These are phyloP conservation scores for Oligia strigilis DNA, from an alignment of 2,888 invertebrate species.

Conservation along the genomic window DNA sequence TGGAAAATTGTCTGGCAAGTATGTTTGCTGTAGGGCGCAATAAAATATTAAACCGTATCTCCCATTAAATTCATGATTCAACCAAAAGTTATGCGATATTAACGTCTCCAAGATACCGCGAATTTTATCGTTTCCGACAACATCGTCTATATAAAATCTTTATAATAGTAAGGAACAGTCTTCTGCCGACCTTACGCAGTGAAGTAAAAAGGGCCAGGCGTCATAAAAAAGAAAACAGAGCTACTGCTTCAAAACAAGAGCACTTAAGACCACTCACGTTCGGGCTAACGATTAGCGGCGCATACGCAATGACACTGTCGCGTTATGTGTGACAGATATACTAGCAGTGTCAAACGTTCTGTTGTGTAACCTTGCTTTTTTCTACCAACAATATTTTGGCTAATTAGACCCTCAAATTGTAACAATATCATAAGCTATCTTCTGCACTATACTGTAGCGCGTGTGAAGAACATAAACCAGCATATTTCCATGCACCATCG, in stretches of 20 bases:
- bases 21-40: constrained; percentile 5
- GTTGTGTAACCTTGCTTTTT: constrained; percentile 34
- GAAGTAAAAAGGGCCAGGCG: not conserved
- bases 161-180: not conserved
- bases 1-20: constrained; percentile 44
- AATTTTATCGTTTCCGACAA: constrained; percentile 10
- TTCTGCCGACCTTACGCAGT: not conserved
- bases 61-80: constrained; percentile 6
- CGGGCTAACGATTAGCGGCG: constrained; percentile 23
- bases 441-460: not conserved
- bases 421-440: not conserved
- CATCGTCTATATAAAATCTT: not conserved
- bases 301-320: constrained; percentile 29
- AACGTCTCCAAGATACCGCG: not conserved
- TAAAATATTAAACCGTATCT: constrained; percentile 4
- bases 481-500: not conserved
- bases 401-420: not conserved
- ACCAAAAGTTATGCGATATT: not conserved
- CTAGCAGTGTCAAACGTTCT: constrained; percentile 38
- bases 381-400: constrained; percentile 9
- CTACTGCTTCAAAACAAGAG: constrained; percentile 1
- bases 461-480: not conserved
- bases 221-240: constrained; percentile 20
- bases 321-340: constrained; percentile 35
- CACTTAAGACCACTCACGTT: constrained; percentile 6